Base-by-base conservation (phyloP, 2,113 vertebrate species). In the Eptesicus fuscus region DNA sequence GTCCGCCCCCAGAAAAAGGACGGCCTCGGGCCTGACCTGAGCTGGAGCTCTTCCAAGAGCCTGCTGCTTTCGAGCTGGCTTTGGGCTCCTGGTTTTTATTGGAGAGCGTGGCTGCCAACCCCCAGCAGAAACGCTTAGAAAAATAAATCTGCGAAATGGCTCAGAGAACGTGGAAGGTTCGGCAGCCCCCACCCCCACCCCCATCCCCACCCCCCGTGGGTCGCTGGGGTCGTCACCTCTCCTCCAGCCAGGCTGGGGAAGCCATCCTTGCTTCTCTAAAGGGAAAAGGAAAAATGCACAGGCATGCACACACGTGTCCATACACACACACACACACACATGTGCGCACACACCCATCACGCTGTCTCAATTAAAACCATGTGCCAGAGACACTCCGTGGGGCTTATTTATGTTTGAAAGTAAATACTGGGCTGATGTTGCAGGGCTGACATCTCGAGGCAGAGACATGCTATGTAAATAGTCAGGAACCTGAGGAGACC, bases 401-500 rank as follows among this genome's bases (percentile, higher is more conserved):
- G 76, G 22, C 74, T 40, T 83, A 83, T 95, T 95, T 95, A 88
- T 78, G 77, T 91, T 70, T 67, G 65, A 59, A 87, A 93, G 69
- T 92, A 93, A 97, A 94, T 84, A 92, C 49, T 77, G 74, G 74
- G 71, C 90, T 77, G 51, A 73, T 51, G 65, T 17, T 53, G 47
- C 28, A 4, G 70, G 77, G 79, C 71, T 0, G 16, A n/a, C 71
- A n/a, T 96, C 83, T 83, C 23, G 0, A 93, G 91, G 94, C 87
- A 79, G 79, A 96, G 92, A 91, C 83, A 5, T 23, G 83, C 83
- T 93, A 4, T 94, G 47, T 97, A 96, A 97, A 97, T 65, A 93
- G 86, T 53, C 74, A 17, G 61, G 83, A 30, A n/a, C 71, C 90
- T 70, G 35, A n/a, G 92, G 71, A 83, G 51, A 32, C 63, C 16